Conservation (phyloP, 2,888 invertebrate genomes). For the Dolichomitus sp. region DNA sequence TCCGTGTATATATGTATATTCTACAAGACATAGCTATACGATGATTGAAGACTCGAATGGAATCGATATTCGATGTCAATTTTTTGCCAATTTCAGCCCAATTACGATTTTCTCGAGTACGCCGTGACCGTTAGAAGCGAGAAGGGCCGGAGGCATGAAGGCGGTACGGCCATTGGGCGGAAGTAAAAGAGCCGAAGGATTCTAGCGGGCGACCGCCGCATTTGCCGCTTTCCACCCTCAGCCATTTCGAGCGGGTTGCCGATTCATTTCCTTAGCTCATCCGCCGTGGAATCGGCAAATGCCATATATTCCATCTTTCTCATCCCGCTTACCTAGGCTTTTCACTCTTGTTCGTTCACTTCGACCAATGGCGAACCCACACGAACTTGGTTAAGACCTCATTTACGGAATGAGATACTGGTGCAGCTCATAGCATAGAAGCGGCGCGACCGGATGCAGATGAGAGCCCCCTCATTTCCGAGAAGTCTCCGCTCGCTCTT, state of each 20-base stretch:
- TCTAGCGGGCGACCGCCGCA: conserved; percentile 42
- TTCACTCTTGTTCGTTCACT: conserved; percentile 7
- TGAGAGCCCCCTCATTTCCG: conserved; percentile 37
- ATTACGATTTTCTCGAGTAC: conserved; percentile 74
- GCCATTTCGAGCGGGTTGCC: conserved; percentile 45
- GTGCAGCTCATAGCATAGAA: conserved; percentile 28
- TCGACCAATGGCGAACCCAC: conserved; percentile 20
- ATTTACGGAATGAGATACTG: conserved; percentile 37
- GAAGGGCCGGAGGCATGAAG: conserved; percentile 27
- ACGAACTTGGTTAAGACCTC: conserved; percentile 35
- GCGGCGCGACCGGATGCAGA: conserved; percentile 29
- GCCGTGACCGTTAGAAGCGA: conserved; percentile 34
- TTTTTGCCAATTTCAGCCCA: conserved; percentile 80
- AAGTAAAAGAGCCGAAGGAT: conserved; percentile 60
- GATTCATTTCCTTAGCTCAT: conserved; percentile 62
- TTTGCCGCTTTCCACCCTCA: conserved; percentile 29
- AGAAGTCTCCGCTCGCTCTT: conserved; percentile 8
- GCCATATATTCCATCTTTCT: conserved; percentile 19
- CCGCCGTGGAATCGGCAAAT: conserved; percentile 47
- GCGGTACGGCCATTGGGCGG: conserved; percentile 33
- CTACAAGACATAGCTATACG: neutral
- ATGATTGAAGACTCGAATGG: conserved; percentile 20
- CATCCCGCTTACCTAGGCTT: neutral
- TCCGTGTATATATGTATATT: neutral
- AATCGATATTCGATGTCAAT: conserved; percentile 64